These are phyloP conservation scores for Heterocephalus glaber DNA, from an alignment of 2,113 vertebrate species.

Conservation along the genomic window DNA sequence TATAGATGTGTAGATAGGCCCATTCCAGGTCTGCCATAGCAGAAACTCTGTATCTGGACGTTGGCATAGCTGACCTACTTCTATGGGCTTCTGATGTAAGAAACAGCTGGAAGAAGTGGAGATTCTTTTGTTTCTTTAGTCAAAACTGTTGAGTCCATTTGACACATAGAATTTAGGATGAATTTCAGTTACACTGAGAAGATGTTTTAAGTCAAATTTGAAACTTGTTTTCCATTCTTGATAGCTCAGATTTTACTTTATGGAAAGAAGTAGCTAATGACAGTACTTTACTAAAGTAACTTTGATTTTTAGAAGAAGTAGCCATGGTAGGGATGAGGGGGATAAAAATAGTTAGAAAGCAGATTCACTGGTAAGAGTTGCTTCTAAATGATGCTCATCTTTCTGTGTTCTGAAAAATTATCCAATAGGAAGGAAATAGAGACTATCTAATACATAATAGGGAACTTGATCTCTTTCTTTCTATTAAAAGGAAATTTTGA, in stretches of 20 bases:
- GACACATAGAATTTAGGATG: neutral
- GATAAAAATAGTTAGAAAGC: neutral
- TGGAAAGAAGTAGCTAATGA: no score
- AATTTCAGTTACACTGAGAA: neutral
- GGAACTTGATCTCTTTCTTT: neutral
- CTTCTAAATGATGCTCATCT: neutral
- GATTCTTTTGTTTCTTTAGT: neutral
- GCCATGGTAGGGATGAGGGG: neutral
- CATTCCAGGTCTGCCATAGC: rapidly evolving
- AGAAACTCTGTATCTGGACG: neutral
- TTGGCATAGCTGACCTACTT: neutral
- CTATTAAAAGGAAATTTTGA: neutral
- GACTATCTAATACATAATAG: rapidly evolving
- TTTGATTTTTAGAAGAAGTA: neutral
- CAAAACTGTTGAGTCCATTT: neutral
- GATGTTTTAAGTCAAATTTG: neutral
- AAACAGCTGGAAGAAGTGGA: rapidly evolving
- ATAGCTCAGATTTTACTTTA: neutral
- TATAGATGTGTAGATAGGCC: rapidly evolving
- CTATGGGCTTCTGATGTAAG: neutral
- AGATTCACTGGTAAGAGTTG: neutral
- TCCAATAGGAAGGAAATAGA: neutral
- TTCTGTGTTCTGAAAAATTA: neutral
- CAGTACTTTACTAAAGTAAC: neutral
- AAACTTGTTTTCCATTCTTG: neutral